phyloP scores from a whole-genome alignment of 2,113 vertebrate species.

The Dinomys branickii region DNA sequence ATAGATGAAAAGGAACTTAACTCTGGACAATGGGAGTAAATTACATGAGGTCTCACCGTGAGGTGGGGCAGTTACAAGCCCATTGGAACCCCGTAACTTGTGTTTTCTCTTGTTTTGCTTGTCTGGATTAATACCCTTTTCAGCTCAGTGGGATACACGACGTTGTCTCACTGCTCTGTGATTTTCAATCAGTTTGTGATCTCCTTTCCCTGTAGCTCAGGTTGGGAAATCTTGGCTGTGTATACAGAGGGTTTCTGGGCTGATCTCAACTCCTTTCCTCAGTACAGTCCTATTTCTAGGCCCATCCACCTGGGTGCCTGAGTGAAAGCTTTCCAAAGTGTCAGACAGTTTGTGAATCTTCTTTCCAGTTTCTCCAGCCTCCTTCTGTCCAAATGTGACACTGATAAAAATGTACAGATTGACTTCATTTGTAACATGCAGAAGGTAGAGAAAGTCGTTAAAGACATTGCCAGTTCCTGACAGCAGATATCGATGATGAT shows the following conservation, averaged over 20 bases:
- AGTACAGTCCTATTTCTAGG: neutral
- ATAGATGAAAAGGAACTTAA: neutral
- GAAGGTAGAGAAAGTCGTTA: neutral
- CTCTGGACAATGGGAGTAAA: neutral
- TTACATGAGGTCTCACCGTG: neutral
- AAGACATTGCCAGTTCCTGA: neutral
- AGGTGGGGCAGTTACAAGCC: neutral
- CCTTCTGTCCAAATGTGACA: neutral
- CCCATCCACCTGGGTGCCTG: rapidly evolving
- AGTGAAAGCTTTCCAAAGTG: neutral
- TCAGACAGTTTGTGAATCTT: neutral
- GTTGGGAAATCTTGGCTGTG: neutral
- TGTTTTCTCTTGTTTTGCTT: neutral
- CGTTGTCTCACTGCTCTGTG: neutral
- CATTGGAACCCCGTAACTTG: neutral
- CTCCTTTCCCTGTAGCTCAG: neutral
- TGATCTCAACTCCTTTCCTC: neutral
- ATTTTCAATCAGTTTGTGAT: neutral
- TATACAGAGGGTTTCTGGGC: neutral
- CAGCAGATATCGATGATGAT: neutral
- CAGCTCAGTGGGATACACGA: neutral
- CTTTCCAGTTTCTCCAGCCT: neutral
- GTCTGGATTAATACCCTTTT: neutral
- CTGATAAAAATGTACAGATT: neutral
- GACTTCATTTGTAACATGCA: neutral